A percentile compares a stretch with the other conserved stretches of the same genome.
These are phyloP conservation scores for Eristalis arbustorum DNA, from an alignment of 2,888 invertebrate species.

Conservation along the genomic window DNA sequence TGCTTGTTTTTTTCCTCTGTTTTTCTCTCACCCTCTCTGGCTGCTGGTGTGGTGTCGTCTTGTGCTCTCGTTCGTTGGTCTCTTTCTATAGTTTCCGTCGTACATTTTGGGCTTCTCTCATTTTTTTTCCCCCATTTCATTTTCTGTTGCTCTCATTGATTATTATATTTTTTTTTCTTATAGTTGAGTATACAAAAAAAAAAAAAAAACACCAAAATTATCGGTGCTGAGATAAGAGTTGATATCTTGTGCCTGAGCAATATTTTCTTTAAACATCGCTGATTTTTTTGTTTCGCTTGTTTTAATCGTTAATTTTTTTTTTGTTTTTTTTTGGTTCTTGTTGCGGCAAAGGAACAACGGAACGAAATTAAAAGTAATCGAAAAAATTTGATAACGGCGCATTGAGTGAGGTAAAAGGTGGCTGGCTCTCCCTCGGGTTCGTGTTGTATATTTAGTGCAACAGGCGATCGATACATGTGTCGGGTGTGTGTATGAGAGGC, in stretches of 20 bases:
- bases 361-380: slow-evolving; percentile 71
- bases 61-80: slow-evolving; percentile 20
- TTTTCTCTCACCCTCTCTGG: slow-evolving; percentile 3
- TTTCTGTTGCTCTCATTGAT: slow-evolving; percentile 49
- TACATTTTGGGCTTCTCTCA: slow-evolving; percentile 7
- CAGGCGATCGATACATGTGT: slow-evolving; percentile 22
- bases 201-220: slow-evolving; percentile 43
- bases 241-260: slow-evolving; percentile 56
- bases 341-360: slow-evolving; percentile 49
- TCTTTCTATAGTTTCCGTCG: slow-evolving; percentile 15
- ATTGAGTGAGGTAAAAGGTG: slow-evolving; percentile 67
- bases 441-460: slow-evolving; percentile 49
- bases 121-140: not conserved
- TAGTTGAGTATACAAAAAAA: slow-evolving; percentile 32
- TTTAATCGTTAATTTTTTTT: slow-evolving; percentile 6
- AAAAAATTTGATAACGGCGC: slow-evolving; percentile 67
- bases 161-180: slow-evolving; percentile 28
- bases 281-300: not conserved
- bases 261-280: slow-evolving; percentile 34
- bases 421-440: slow-evolving; percentile 35
- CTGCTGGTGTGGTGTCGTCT: not conserved
- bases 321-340: slow-evolving; percentile 4
- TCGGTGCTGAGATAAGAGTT: slow-evolving; percentile 59
- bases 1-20: slow-evolving; percentile 29
- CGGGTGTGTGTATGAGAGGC: slow-evolving; percentile 7